Conservation (phyloP, 2,113 vertebrate species). For the Riparia riparia region DNA sequence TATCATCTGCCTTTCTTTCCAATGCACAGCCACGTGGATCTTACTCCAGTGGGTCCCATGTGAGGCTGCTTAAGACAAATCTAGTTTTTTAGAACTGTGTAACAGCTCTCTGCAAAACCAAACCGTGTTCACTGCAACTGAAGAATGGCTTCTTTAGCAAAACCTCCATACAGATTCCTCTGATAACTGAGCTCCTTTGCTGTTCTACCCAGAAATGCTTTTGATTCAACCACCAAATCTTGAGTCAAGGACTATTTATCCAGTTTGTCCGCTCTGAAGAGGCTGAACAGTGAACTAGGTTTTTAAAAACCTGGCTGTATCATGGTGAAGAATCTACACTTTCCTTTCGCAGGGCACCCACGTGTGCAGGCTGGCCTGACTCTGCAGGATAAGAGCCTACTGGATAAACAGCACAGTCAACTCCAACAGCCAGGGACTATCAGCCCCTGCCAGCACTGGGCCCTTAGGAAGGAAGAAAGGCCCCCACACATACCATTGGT, state of each 20-base stretch:
- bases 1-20: not conserved
- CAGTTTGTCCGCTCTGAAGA: not conserved
- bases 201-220: not conserved
- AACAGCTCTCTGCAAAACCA: not conserved
- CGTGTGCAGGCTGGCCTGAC: not conserved
- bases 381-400: not conserved
- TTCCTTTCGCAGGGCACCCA: not conserved
- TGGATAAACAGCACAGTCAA: not conserved
- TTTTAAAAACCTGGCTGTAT: not conserved
- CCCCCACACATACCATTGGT: constrained; percentile 75
- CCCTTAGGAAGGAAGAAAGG: constrained; percentile 53
- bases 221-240: not conserved
- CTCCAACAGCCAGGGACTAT: not conserved
- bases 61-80: not conserved
- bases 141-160: not conserved
- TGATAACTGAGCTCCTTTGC: not conserved
- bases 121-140: not conserved
- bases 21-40: not conserved
- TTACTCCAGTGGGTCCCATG: not conserved
- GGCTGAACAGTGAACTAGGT: not conserved
- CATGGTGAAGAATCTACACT: not conserved
- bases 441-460: constrained; percentile 12
- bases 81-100: not conserved
- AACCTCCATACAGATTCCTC: not conserved
- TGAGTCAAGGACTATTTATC: not conserved